These are phyloP conservation scores for Crotophaga sulcirostris DNA, from an alignment of 2,113 vertebrate species.

Conservation along the genomic window DNA sequence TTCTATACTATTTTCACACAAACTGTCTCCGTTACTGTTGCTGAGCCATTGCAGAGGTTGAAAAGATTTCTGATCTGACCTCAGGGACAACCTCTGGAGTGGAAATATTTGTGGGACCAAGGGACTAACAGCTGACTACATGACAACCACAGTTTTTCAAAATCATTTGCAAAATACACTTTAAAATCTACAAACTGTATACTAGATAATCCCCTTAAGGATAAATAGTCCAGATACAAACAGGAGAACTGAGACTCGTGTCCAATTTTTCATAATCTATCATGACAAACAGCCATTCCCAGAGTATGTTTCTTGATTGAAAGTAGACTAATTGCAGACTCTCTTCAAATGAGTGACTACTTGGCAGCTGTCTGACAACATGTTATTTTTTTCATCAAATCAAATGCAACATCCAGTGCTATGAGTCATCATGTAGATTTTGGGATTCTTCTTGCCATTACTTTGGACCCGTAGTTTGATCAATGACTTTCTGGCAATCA, in stretches of 20 bases:
- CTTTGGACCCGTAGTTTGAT: neutral
- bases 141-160: neutral
- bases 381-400: neutral
- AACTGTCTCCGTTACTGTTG: neutral
- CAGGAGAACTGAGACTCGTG: neutral
- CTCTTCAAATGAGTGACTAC: neutral
- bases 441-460: neutral
- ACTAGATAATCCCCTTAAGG: neutral
- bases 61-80: neutral
- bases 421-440: neutral
- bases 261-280: neutral
- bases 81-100: neutral
- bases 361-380: neutral
- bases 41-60: neutral
- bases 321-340: neutral
- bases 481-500: neutral
- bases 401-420: neutral
- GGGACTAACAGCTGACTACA: neutral
- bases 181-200: neutral
- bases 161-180: neutral
- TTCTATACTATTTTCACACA: neutral
- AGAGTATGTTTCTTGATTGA: neutral
- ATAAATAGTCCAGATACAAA: neutral
- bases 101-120: neutral
- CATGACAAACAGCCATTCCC: neutral